Conservation (phyloP, 2,113 vertebrate genomes). For the Engystomops pustulosus region DNA sequence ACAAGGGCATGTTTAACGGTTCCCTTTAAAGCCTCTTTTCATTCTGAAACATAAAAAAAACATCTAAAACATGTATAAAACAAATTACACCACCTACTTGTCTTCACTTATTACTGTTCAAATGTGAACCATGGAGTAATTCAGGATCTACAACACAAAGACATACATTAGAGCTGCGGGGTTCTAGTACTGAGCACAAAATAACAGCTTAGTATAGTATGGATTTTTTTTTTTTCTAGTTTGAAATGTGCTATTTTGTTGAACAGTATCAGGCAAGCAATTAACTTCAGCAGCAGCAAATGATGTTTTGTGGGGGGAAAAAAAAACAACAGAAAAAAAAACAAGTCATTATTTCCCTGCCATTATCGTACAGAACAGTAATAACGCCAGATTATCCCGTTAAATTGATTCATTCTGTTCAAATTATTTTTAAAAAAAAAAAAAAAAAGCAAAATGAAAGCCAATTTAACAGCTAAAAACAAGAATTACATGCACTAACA, state of each 20-base stretch:
- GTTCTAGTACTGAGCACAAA: background rate
- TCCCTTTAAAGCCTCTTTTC: no score
- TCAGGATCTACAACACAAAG: background rate
- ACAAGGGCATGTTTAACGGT: no score
- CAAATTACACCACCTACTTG: background rate
- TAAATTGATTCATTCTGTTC: constrained; percentile 33
- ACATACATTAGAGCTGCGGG: background rate
- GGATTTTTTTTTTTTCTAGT: constrained; percentile 15
- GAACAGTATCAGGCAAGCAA: constrained; percentile 24
- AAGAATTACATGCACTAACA: constrained; percentile 21
- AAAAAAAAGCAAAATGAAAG: constrained; percentile 17
- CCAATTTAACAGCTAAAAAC: constrained; percentile 16
- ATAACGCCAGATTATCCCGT: constrained; percentile 18
- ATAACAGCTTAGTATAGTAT: constrained; percentile 16
- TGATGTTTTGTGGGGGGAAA: background rate
- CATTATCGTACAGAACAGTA: constrained; percentile 31
- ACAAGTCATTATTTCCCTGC: constrained; percentile 33
- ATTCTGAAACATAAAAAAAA: no score
- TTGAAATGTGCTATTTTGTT: constrained; percentile 30
- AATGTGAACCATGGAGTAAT: background rate
- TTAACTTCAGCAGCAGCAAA: constrained; percentile 21
- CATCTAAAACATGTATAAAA: background rate
- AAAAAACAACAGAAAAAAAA: background rate
- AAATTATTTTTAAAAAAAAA: background rate
- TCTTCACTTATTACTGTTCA: background rate